These are phyloP conservation scores for Parnassius smintheus DNA, from an alignment of 2,888 invertebrate species.

Conservation along the genomic window DNA sequence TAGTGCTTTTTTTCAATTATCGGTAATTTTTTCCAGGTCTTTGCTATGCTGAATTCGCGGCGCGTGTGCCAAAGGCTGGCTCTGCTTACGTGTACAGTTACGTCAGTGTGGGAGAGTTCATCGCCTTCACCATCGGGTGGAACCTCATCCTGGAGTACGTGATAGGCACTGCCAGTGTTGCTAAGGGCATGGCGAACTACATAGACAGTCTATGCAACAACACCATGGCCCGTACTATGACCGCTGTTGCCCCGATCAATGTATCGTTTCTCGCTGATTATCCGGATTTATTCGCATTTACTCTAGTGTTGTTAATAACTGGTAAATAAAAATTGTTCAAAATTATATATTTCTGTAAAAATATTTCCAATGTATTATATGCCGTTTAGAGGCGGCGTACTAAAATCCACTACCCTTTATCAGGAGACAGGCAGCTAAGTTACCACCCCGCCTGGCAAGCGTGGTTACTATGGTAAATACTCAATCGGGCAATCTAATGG, in stretches of 20 bases:
- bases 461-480: too few species aligned
- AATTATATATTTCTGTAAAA: too few species aligned
- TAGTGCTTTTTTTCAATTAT: too few species aligned
- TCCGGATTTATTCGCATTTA: constrained; percentile 89
- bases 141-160: constrained; percentile 94
- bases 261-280: constrained; percentile 84
- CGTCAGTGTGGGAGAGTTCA: constrained; percentile 94
- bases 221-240: constrained; percentile 84
- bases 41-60: constrained; percentile 95
- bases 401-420: too few species aligned
- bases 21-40: constrained; percentile 78
- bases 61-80: constrained; percentile 92
- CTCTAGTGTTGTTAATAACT: constrained; percentile 84
- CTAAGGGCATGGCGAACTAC: constrained; percentile 89
- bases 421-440: too few species aligned
- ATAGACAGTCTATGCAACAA: constrained; percentile 87
- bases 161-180: constrained; percentile 90
- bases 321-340: constrained; percentile 64
- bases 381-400: too few species aligned
- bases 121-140: constrained; percentile 96
- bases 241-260: constrained; percentile 83
- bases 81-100: constrained; percentile 96
- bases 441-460: too few species aligned
- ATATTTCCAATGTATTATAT: too few species aligned
- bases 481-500: too few species aligned